Evolutionary conservation across 2,113 vertebrate species (phyloP), one percentile per base, ranked within the genome.

Genomic region (Oreotrochilus melanogaster): DNA sequence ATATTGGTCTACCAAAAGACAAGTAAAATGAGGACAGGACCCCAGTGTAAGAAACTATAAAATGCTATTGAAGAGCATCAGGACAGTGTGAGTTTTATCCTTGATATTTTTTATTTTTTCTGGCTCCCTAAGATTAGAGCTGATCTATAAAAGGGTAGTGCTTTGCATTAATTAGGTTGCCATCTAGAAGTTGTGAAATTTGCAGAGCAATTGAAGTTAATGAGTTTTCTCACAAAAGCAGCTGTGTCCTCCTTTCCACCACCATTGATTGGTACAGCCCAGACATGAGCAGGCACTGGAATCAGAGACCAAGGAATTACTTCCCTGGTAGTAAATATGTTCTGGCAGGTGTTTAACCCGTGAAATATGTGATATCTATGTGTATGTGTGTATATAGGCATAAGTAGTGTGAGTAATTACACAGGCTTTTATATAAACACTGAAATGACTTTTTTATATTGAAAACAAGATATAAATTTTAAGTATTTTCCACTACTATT

Each of bases 191-290:
- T 65, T 0, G 0, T 91, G 89, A 87, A 97, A 93, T 95, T 91
- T 95, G 89, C 73, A 89, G 87, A 92, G 89, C 78, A 78, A 70
- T 69, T 91, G 80, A 73, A 91, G 66, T 82, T 92, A 92, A 87
- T 91, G 73, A 91, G 50, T 70, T 92, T 91, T 78, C 61, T 84
- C 66, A 45, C 48, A 89, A 81, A 64, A 66, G 78, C 84, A 85
- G 80, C 86, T 95, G 86, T 92, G 91, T 33, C 66, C 64, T 91
- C 47, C 61, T 58, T 65, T 51, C 16, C n/a, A 4, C 28, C 30
- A 12, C 51, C 65, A n/a, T n/a, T n/a, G n/a, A 18, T 25, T 21
- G 30, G 19, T 62, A 12, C 56, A 57, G 45, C 18, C 33, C 37
- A 75, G 27, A 30, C 71, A 48, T 4, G 5, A 85, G 33, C 33